These are phyloP conservation scores for Loriculus beryllinus DNA, from an alignment of 2,797 vertebrate genomes.

Conservation along the genomic window DNA sequence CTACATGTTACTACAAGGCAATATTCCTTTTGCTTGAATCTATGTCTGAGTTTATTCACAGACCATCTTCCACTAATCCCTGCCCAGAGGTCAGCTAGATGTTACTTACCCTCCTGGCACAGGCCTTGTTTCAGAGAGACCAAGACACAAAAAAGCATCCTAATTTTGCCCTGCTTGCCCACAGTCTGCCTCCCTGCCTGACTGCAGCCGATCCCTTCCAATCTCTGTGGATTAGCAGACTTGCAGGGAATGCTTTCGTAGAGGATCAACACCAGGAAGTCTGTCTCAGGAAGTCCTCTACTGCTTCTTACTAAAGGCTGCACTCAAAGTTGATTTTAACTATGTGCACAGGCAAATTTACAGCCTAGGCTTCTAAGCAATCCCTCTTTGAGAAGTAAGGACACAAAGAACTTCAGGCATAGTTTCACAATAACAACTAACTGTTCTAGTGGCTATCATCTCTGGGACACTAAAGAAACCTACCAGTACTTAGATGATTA, in stretches of 20 bases:
- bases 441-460: background rate
- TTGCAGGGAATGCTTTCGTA: rapidly evolving
- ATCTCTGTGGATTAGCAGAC: rapidly evolving
- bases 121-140: background rate
- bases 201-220: background rate
- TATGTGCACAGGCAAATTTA: too few relatives aligned
- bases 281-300: background rate
- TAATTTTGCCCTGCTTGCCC: background rate
- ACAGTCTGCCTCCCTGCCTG: background rate
- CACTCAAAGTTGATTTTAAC: background rate
- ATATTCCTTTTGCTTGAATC: background rate
- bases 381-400: background rate
- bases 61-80: background rate
- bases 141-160: background rate
- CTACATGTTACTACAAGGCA: background rate
- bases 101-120: background rate
- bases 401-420: background rate
- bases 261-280: background rate
- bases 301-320: background rate
- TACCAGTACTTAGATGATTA: background rate
- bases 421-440: background rate
- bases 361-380: background rate
- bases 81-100: background rate
- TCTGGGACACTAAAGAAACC: background rate
- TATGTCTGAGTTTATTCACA: background rate